phyloP scores from a whole-genome alignment of 2,113 vertebrate genomes.

The Pterocles burchelli region DNA sequence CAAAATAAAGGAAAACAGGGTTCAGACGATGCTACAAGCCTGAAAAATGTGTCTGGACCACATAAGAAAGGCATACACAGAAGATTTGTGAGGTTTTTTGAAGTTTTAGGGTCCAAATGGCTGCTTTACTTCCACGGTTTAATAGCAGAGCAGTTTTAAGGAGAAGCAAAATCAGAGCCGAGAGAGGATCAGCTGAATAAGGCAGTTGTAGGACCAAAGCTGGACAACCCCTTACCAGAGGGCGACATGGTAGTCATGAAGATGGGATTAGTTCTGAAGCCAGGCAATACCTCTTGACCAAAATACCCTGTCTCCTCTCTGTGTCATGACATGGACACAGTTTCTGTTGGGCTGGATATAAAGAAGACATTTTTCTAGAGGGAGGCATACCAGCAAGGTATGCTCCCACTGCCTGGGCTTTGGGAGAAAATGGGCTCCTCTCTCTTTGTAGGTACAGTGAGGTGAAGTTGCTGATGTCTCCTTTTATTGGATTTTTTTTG shows the following conservation, averaged over 20 bases:
- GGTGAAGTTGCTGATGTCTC: not conserved
- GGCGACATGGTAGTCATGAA: not conserved
- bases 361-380: not conserved
- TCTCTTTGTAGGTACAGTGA: not conserved
- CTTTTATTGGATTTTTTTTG: not conserved
- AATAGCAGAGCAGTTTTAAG: not conserved
- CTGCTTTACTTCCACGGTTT: not conserved
- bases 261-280: not conserved
- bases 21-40: constrained; percentile 56
- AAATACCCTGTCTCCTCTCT: not conserved
- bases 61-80: constrained; percentile 35
- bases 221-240: not conserved
- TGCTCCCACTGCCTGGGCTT: fast-evolving
- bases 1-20: constrained; percentile 50
- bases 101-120: not conserved
- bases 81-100: constrained; percentile 40
- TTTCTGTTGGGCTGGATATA: not conserved
- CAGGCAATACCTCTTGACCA: not conserved
- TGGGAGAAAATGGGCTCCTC: not conserved
- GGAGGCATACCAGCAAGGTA: not conserved
- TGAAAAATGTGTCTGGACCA: constrained; percentile 66
- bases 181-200: not conserved
- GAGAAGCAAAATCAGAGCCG: not conserved
- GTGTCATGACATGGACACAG: not conserved
- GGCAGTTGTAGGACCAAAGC: not conserved